These are phyloP conservation scores for Tympanuchus pallidicinctus DNA, from an alignment of 2,113 vertebrate species.

Conservation along the genomic window DNA sequence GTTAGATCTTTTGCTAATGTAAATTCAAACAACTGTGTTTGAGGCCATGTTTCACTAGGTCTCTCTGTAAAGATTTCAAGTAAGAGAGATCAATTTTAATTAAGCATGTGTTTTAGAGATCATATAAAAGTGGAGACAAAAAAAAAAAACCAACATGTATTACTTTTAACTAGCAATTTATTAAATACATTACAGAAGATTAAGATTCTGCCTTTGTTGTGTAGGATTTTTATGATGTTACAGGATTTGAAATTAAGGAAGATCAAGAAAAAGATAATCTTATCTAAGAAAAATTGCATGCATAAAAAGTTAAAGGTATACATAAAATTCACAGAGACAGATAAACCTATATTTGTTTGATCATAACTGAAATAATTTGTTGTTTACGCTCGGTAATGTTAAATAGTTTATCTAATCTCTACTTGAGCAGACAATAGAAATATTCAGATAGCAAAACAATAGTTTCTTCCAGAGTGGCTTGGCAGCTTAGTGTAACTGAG, in stretches of 20 bases:
- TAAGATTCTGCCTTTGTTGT: slow-evolving; percentile 56
- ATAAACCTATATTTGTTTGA: slow-evolving; percentile 7
- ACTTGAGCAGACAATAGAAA: slow-evolving; percentile 11
- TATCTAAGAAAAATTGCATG: slow-evolving; percentile 51
- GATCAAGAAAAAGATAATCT: slow-evolving; percentile 56
- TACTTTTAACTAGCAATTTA: slow-evolving; percentile 53
- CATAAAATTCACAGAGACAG: not conserved
- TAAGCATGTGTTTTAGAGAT: slow-evolving; percentile 71
- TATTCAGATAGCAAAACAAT: slow-evolving; percentile 6
- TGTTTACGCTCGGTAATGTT: not conserved
- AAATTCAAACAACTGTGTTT: slow-evolving; percentile 52
- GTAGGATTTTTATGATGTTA: slow-evolving; percentile 63
- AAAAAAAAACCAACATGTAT: not conserved
- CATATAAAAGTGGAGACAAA: slow-evolving; percentile 57
- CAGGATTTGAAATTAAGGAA: slow-evolving; percentile 65
- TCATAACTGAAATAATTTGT: slow-evolving; percentile 24
- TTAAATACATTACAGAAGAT: slow-evolving; percentile 66
- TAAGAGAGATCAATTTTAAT: slow-evolving; percentile 75
- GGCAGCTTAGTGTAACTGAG: not conserved
- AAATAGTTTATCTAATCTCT: not conserved
- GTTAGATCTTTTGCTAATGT: slow-evolving; percentile 27
- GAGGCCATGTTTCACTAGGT: slow-evolving; percentile 54
- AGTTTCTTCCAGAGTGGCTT: not conserved
- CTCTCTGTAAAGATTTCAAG: slow-evolving; percentile 70
- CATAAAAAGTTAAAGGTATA: slow-evolving; percentile 8